Base-by-base conservation (phyloP, 2,888 invertebrate species). In the Xanthia icteritia region DNA sequence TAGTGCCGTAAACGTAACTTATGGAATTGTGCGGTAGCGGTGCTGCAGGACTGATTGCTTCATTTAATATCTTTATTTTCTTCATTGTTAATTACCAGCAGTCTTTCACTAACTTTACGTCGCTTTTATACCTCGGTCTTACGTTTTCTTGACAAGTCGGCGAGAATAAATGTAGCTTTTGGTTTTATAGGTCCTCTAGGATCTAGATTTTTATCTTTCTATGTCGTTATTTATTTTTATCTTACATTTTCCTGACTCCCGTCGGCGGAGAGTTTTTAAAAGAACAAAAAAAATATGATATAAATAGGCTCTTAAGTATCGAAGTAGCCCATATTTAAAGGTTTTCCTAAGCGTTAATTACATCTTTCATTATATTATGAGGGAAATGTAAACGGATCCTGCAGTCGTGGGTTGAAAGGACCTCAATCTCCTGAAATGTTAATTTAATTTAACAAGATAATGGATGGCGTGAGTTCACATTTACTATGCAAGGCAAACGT, bases 381-480 rank as follows among this genome's bases (percentile, higher is more conserved):
- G 42, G 3, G 23, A 72, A 81, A 39, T 17, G 17, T 48, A 45
- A 42, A 67, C 48, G 11, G 36, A 42, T 42, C 36, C 42, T 68
- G 11, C 9, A 42, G 15, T 9, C 45, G 11, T 45, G 71, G 27
- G 42, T 45, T 76, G 27, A 73, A 77, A 65, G 60, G 45, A 23
- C 39, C 56, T 31, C 63, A 56, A 77, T 77, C 73, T 73, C 39
- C n/a, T 69, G 58, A 68, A 68, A 77, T 65, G 54, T 72, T 77
- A 54, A 80, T 69, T 68, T 51, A 79, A 79, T 74, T 79, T 58
- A 66, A 81, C 67, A 63, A 66, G 56, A 63, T 67, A 70, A 81
- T 63, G 54, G 61, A 27, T 15, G 63, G 11, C 36, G 23, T 36
- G 61, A 61, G 71, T 75, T 75, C 1, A 71, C 42, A 45, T 66